Percentiles rank a stretch among this genome's conserved stretches.
phyloP scores from a whole-genome alignment of 2,113 vertebrate species.

The Anser cygnoides region DNA sequence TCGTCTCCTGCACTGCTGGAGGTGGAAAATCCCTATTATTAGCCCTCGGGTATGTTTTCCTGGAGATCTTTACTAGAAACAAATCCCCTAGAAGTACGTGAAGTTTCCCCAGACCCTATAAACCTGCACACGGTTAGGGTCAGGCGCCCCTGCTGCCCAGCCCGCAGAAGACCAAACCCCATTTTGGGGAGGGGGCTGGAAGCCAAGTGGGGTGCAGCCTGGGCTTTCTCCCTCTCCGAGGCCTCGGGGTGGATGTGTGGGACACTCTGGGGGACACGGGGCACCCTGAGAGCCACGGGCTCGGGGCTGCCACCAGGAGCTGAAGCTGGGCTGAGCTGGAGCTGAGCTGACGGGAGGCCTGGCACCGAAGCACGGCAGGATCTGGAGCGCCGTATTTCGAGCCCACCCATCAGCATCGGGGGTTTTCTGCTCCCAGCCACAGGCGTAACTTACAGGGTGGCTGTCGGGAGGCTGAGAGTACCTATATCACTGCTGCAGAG shows the following conservation, averaged over 20 bases:
- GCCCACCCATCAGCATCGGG: background rate
- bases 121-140: background rate
- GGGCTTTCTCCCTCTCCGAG: too few species aligned
- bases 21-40: background rate
- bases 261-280: too few species aligned
- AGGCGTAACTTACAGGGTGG: conserved; percentile 7
- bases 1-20: background rate
- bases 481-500: conserved; percentile 71
- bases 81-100: background rate
- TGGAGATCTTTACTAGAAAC: background rate
- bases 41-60: background rate
- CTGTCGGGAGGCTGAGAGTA: conserved; percentile 33
- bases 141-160: background rate
- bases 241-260: too few species aligned
- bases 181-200: background rate
- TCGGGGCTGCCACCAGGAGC: background rate
- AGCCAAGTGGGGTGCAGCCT: background rate
- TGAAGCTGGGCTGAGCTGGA: conserved; percentile 4
- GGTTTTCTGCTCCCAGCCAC: background rate
- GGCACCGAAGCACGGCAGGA: rapidly evolving
- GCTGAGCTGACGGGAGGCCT: background rate
- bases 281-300: too few species aligned
- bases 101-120: background rate
- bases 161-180: background rate
- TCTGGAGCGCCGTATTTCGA: background rate